Evolutionary conservation across 92 coral and sea anemone genomes (phyloP).

Genomic region (Palythoa caribaeorum): DNA sequence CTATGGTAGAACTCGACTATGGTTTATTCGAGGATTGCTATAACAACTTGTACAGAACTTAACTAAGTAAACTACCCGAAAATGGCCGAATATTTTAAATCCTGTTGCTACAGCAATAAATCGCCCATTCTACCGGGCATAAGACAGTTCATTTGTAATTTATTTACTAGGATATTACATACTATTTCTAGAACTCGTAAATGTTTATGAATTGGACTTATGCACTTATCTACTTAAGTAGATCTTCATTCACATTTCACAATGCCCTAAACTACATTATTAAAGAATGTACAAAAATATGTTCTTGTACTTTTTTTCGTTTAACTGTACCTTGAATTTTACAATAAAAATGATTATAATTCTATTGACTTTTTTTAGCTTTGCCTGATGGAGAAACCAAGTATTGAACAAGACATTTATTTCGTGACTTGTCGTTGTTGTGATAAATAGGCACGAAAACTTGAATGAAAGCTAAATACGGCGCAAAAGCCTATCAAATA

Average conservation of each 20-base stretch:
- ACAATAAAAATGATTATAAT: background rate
- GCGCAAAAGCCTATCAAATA: background rate
- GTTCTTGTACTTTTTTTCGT: constrained; percentile 11
- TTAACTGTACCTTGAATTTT: background rate
- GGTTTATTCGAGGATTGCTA: too few relatives aligned
- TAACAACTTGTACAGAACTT: too few relatives aligned
- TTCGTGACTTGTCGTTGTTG: background rate
- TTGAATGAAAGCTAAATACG: background rate
- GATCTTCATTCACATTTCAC: background rate
- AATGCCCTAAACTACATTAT: background rate
- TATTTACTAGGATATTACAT: too few relatives aligned
- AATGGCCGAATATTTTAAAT: too few relatives aligned
- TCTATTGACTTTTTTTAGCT: background rate
- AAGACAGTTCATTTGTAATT: too few relatives aligned
- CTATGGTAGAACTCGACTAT: too few relatives aligned
- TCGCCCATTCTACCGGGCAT: too few relatives aligned
- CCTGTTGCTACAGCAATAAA: too few relatives aligned
- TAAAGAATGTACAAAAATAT: constrained; percentile 40
- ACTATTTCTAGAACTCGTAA: too few relatives aligned
- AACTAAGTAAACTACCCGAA: too few relatives aligned
- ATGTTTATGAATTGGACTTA: too few relatives aligned
- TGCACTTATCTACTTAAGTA: too few relatives aligned
- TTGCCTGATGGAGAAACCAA: background rate
- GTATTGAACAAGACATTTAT: background rate
- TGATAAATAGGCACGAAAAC: background rate